Conservation (phyloP, 2,797 vertebrate genomes). For the Enteromius anoplus region DNA sequence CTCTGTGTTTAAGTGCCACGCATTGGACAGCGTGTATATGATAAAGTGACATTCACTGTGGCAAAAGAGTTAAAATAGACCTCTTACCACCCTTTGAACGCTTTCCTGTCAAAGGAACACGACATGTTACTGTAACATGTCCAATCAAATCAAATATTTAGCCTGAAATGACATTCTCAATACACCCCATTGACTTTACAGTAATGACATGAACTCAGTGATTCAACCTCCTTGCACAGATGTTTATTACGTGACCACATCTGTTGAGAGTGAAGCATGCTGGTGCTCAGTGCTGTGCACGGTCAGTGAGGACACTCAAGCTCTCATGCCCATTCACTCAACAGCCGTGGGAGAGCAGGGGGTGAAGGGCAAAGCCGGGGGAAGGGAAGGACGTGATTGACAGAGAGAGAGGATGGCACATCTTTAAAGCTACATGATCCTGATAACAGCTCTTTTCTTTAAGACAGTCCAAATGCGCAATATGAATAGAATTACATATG, state of each 20-base stretch:
- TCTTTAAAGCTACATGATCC: constrained; percentile 34
- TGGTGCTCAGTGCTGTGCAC: constrained; percentile 35
- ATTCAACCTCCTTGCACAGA: constrained; percentile 35
- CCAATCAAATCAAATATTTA: constrained; percentile 19
- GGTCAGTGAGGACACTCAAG: constrained; percentile 34
- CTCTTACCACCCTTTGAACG: constrained; percentile 94
- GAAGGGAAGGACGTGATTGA: constrained; percentile 52
- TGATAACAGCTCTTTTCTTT: constrained; percentile 55
- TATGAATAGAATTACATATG: not conserved
- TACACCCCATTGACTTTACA: constrained; percentile 26
- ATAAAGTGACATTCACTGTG: constrained; percentile 22
- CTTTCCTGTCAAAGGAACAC: constrained; percentile 84
- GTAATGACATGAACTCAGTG: constrained; percentile 26
- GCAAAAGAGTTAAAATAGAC: constrained; percentile 61
- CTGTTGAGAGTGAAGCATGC: constrained; percentile 45
- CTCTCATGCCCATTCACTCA: constrained; percentile 52
- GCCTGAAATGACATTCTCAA: constrained; percentile 23
- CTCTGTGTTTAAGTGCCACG: constrained; percentile 24
- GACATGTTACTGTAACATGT: constrained; percentile 33
- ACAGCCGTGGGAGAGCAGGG: constrained; percentile 60
- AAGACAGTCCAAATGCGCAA: constrained; percentile 29
- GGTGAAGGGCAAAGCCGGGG: constrained; percentile 64
- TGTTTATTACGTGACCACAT: constrained; percentile 31
- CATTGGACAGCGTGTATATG: constrained; percentile 2
- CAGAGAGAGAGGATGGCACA: constrained; percentile 38